Percentiles rank a stretch among this genome's conserved stretches.
These are phyloP conservation scores for Oryzias curvinotus DNA, from an alignment of 2,113 vertebrate species.

Conservation along the genomic window DNA sequence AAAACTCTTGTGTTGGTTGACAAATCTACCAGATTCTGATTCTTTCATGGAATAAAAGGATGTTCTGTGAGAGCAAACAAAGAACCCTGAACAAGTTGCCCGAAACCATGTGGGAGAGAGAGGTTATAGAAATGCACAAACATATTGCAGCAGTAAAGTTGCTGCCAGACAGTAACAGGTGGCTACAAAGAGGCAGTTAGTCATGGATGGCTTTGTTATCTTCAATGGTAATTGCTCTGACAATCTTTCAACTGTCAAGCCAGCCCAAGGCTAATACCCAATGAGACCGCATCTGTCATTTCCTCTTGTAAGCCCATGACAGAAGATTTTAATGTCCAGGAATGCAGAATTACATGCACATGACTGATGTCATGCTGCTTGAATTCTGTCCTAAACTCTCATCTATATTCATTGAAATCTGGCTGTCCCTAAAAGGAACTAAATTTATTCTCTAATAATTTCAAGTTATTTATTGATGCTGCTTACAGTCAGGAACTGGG, in stretches of 20 bases:
- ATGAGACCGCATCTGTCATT: slow-evolving; percentile 35
- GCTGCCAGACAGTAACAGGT: slow-evolving; percentile 55
- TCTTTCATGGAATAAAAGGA: slow-evolving; percentile 6
- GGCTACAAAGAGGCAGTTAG: slow-evolving; percentile 50
- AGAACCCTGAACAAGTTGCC: background rate
- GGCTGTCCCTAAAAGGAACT: slow-evolving; percentile 28
- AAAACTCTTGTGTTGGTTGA: slow-evolving; percentile 30
- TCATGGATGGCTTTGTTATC: slow-evolving; percentile 53
- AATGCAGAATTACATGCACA: slow-evolving; percentile 31
- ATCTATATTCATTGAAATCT: slow-evolving; percentile 69
- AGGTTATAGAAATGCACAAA: slow-evolving; percentile 29
- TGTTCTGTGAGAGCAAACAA: background rate
- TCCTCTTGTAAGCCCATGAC: slow-evolving; percentile 14
- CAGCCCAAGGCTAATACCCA: slow-evolving; percentile 49
- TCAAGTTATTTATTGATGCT: slow-evolving; percentile 49
- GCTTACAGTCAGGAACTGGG: slow-evolving; percentile 12
- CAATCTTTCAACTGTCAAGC: slow-evolving; percentile 58
- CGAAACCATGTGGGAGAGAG: background rate
- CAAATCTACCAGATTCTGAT: slow-evolving; percentile 20
- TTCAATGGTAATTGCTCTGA: slow-evolving; percentile 60
- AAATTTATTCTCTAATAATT: slow-evolving; percentile 24
- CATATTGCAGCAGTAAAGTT: slow-evolving; percentile 39
- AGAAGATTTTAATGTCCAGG: slow-evolving; percentile 40
- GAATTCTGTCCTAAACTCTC: slow-evolving; percentile 49
- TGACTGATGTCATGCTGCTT: slow-evolving; percentile 43